These are phyloP conservation scores for Colostygia pectinataria DNA, from an alignment of 2,888 invertebrate genomes.

Conservation along the genomic window DNA sequence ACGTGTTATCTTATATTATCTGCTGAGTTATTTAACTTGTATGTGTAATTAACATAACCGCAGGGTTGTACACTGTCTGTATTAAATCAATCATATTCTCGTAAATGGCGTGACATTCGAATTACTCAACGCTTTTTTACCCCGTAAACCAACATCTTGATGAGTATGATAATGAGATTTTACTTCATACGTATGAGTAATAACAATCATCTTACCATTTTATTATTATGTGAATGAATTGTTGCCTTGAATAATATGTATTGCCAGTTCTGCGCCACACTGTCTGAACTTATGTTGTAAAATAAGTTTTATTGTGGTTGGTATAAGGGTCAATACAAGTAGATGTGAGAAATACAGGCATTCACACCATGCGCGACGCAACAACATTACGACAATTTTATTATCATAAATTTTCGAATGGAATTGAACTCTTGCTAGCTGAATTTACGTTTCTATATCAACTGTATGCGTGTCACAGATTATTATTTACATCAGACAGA, in stretches of 20 bases:
- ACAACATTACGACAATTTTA: too few relatives aligned
- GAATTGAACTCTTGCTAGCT: constrained; percentile 6
- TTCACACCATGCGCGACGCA: too few relatives aligned
- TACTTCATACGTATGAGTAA: constrained; percentile 27
- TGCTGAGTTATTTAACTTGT: too few relatives aligned
- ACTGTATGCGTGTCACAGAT: too few relatives aligned
- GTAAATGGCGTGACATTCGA: constrained; percentile 23
- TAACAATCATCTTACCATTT: constrained; percentile 25
- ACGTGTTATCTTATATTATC: too few relatives aligned
- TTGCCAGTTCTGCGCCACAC: constrained; percentile 3
- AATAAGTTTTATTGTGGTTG: too few relatives aligned
- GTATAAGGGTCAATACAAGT: too few relatives aligned
- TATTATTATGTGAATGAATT: constrained; percentile 25
- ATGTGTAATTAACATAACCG: too few relatives aligned
- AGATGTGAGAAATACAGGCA: too few relatives aligned
- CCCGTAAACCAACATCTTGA: constrained; percentile 26
- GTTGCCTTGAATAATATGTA: constrained; percentile 22
- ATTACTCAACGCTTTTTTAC: constrained; percentile 29
- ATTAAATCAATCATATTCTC: constrained; percentile 15
- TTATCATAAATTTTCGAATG: background rate
- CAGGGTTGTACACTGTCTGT: background rate
- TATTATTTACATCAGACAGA: too few relatives aligned
- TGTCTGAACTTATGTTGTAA: too few relatives aligned
- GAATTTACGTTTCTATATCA: background rate
- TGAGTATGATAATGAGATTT: constrained; percentile 31